Percentiles rank a stretch among this genome's conserved stretches.
Conservation (phyloP, 2,113 vertebrate species). For the Pampusana beccarii region DNA sequence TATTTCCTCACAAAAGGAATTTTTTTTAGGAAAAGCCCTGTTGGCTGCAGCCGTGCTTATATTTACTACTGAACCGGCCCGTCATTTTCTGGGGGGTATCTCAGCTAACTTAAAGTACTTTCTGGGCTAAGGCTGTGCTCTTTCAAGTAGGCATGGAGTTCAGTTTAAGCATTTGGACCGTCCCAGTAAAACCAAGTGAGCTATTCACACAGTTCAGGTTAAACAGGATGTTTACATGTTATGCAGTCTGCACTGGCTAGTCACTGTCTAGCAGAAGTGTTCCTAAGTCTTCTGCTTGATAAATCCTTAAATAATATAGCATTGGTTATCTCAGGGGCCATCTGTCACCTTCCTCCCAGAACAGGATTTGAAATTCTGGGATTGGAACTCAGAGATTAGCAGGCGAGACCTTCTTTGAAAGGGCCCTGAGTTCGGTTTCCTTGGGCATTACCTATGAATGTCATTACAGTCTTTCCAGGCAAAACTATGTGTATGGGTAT, state of each 20-base stretch:
- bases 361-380: slow-evolving; percentile 7
- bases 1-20: neutral
- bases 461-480: neutral
- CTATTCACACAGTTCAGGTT: neutral
- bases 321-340: neutral
- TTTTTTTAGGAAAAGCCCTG: neutral
- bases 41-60: neutral
- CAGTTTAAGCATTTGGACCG: neutral
- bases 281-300: neutral
- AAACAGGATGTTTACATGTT: neutral
- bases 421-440: neutral
- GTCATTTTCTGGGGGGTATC: neutral
- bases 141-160: neutral
- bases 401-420: neutral
- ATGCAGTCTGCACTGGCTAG: neutral
- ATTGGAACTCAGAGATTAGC: neutral
- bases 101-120: neutral
- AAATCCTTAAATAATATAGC: slow-evolving; percentile 3
- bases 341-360: neutral
- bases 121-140: neutral
- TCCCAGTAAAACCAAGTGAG: neutral
- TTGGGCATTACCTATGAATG: neutral
- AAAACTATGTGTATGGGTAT: neutral
- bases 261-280: neutral
- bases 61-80: neutral